Evolutionary conservation across 2,113 vertebrate genomes (phyloP).

Genomic region (Oophaga pumilio): DNA sequence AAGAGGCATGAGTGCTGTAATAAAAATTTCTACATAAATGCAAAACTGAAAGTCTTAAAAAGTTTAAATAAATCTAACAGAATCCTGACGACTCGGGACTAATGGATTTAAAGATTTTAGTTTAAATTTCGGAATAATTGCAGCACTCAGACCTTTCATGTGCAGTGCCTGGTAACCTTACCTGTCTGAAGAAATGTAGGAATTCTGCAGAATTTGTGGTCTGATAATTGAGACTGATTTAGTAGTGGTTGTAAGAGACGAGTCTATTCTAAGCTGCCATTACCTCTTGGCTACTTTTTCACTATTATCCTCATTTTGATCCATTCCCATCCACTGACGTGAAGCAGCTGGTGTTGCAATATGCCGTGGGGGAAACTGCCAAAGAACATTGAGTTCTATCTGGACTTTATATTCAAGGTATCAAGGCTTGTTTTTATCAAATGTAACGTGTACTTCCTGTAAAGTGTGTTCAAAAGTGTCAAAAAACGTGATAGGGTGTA

Average conservation of each 20-base stretch:
- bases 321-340: not conserved
- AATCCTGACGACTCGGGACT: constrained; percentile 22
- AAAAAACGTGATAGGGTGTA: no score
- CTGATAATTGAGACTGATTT: constrained; percentile 61
- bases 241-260: constrained; percentile 39
- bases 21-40: not conserved
- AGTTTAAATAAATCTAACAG: constrained; percentile 47
- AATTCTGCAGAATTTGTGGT: constrained; percentile 57
- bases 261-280: constrained; percentile 21
- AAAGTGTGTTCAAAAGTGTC: not conserved
- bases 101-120: constrained; percentile 62
- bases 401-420: not conserved
- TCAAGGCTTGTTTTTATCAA: not conserved
- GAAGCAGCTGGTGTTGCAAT: not conserved
- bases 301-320: constrained; percentile 2
- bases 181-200: constrained; percentile 62
- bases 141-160: constrained; percentile 61
- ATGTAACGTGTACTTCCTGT: not conserved
- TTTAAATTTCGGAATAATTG: constrained; percentile 68
- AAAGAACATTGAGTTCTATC: not conserved
- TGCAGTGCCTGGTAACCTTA: constrained; percentile 55
- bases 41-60: constrained; percentile 39
- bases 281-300: constrained; percentile 2
- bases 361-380: not conserved
- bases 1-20: not conserved